Base-by-base conservation (phyloP, 1,140 invertebrate genomes). In the Bombus superbus region DNA sequence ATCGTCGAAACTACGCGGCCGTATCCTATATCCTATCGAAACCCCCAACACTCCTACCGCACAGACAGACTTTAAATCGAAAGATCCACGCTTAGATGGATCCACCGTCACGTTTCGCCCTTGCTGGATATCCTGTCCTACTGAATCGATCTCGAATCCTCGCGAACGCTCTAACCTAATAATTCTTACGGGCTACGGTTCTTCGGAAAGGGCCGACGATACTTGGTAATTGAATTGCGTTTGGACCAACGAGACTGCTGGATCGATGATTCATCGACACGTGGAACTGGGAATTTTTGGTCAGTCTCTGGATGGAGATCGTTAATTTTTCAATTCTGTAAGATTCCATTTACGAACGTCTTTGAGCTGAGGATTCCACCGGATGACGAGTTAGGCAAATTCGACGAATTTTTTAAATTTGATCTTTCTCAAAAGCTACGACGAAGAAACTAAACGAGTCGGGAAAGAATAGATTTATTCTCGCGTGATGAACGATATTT, bases 21-120 rank as follows among this genome's bases (percentile, higher is more conserved):
- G 74, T 85, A 87, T 85, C 75, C 88, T 74, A 78, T 90, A 85
- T 90, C 85, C 81, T 35, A 80, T 57, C 73, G 71, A 28, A 15
- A 22, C 40, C 53, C 13, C 28, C 2, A 8, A 32, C 32, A 66
- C 64, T 32, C 62, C 15, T 35, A 15, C 22, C 18, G n/a, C 5
- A n/a, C 44, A 18, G 42, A 28, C 38, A 86, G 80, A 90, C 86
- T 90, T 90, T 90, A 90, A 90, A 90, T 90, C 89, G 89, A 90
- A 90, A 90, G 89, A 90, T 90, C 81, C 68, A 78, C 87, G 89
- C 83, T 90, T 90, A 90, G 89, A 90, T 90, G 88, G 81, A 85
- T 90, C 64, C 85, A 38, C 32, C n/a, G 78, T 69, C 84, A 75
- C 74, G 76, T 82, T 38, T 80, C 75, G 22, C 69, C 53, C 68